Evolutionary conservation across 2,797 vertebrate species (phyloP).

Genomic region (Orientallactaga sibirica): DNA sequence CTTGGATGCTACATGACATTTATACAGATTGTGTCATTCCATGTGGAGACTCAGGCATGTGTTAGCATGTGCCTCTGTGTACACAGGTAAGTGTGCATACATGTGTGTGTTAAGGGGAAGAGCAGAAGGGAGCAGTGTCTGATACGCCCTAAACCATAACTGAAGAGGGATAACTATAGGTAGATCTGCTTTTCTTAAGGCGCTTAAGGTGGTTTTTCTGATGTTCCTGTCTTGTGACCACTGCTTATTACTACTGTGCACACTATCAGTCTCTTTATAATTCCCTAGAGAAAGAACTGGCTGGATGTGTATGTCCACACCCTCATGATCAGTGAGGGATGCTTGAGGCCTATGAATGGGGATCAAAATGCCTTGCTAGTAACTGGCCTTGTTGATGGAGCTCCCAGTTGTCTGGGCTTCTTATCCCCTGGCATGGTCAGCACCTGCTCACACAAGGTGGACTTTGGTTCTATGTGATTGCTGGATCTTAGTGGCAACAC

Average conservation of each 20-base stretch:
- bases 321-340: not conserved
- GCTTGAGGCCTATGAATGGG: not conserved
- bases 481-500: not conserved
- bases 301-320: not conserved
- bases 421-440: not conserved
- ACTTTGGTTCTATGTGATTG: not conserved
- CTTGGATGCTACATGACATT: not conserved
- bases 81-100: not conserved
- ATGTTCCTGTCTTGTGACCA: not conserved
- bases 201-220: not conserved
- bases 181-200: not conserved
- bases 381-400: too few relatives aligned
- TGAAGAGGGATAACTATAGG: not conserved
- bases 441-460: fast-evolving
- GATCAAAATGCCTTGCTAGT: not conserved
- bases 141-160: not conserved
- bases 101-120: not conserved
- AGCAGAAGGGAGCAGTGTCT: not conserved
- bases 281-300: not conserved
- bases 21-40: not conserved
- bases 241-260: not conserved
- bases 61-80: not conserved
- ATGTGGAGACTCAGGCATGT: not conserved
- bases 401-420: not conserved
- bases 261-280: not conserved